Base-by-base conservation (phyloP, 2,888 invertebrate genomes). In the Cantharis rufa region DNA sequence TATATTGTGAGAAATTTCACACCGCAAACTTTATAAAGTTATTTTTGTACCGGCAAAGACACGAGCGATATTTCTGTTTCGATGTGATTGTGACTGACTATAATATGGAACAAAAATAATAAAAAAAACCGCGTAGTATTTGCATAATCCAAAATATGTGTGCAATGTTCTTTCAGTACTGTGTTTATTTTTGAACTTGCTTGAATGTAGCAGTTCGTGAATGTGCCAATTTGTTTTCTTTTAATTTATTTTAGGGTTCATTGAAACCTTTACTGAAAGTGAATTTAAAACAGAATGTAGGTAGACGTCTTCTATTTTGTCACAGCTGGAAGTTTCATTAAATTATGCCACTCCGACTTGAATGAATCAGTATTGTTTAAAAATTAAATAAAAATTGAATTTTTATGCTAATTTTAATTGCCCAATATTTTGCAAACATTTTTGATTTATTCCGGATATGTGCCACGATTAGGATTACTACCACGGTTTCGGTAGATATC, bases 201-300 rank as follows among this genome's bases (percentile, higher is more conserved):
- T 83, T 82, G 78, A 78, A 81, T 82, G 81, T 78, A 78, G 76
- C 76, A 76, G 81, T 81, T 77, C 71, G 83, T 83, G 83, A 84
- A 84, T 85, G 85, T 85, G 86, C 86, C 86, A 86, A 86, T 86
- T 83, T 84, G 81, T 83, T 84, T 84, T 84, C 82, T 84, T 85
- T 85, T 85, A 85, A 85, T 85, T 85, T 86, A 84, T 86, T 85
- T 84, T 84, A 83, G 84, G 84, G 84, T 85, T 85, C 86, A 86
- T 86, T 86, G 86, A 86, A 86, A 83, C 74, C 62, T 77, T 77
- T 62, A 15, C 64, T 71, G 74, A 77, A 77, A 74, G 70, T 62
- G 74, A 72, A 61, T 71, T 73, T 77, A 66, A 73, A 73, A 73
- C 70, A 62, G 76, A 70, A 70, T 66, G 74, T 70, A 66, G 64